Conservation (phyloP, 2,888 invertebrate genomes). For the Aleiodes alternator region DNA sequence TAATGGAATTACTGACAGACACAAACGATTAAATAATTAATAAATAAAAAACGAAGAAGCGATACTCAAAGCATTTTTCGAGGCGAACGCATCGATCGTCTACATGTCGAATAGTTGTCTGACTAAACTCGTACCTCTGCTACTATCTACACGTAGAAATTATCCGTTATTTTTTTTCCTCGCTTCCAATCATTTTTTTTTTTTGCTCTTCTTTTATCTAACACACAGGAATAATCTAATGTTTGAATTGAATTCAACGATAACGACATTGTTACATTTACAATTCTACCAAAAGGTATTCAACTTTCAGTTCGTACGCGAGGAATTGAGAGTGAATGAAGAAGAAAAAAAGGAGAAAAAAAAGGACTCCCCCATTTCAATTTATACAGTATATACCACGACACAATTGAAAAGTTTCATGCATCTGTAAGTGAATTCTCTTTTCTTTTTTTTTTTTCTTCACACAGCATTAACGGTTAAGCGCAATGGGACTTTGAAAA, state of each 20-base stretch:
- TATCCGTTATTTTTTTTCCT: neutral
- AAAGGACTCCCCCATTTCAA: constrained; percentile 5
- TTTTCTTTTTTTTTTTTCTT: constrained; percentile 27
- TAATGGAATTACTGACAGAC: neutral
- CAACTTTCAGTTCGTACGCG: constrained; percentile 36
- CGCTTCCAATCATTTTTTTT: neutral
- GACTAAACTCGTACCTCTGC: constrained; percentile 20
- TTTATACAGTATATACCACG: constrained; percentile 42
- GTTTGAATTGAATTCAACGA: constrained; percentile 31
- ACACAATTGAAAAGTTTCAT: constrained; percentile 54
- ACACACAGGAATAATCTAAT: neutral
- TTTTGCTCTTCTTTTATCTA: neutral
- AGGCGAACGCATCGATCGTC: constrained; percentile 15
- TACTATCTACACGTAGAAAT: constrained; percentile 17
- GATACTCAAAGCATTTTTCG: constrained; percentile 32
- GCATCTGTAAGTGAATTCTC: constrained; percentile 52
- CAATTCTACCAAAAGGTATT: constrained; percentile 20
- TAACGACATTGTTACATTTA: constrained; percentile 25
- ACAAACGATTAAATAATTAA: constrained; percentile 21
- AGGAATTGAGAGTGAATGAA: constrained; percentile 32
- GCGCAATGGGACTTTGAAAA: constrained; percentile 28
- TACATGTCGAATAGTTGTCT: constrained; percentile 16
- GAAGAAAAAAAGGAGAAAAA: neutral
- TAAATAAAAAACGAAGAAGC: constrained; percentile 35
- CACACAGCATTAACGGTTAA: neutral